Percentiles rank a stretch among this genome's conserved stretches.
These are phyloP conservation scores for Rhegmatorhina hoffmannsi DNA, from an alignment of 2,113 vertebrate genomes.

Conservation along the genomic window DNA sequence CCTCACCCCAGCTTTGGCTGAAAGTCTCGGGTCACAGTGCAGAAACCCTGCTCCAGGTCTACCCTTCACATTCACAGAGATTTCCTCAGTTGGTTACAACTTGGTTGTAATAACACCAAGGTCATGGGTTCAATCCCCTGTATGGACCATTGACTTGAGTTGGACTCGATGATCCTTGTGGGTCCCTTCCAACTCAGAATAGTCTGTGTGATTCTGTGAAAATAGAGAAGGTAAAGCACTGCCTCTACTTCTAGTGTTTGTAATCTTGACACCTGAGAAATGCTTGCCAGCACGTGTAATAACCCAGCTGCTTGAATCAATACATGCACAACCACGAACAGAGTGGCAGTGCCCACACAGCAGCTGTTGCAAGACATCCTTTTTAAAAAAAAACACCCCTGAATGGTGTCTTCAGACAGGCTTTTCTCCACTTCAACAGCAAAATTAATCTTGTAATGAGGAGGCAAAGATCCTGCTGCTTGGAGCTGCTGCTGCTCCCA, in stretches of 20 bases:
- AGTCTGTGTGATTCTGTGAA: too few relatives aligned
- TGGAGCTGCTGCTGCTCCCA: not conserved
- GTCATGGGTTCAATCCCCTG: too few relatives aligned
- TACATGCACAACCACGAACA: too few relatives aligned
- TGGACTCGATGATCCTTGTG: too few relatives aligned
- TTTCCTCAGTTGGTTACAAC: too few relatives aligned
- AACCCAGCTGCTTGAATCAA: not conserved
- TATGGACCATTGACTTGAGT: too few relatives aligned
- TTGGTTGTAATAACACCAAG: too few relatives aligned
- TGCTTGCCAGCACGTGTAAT: rapidly evolving
- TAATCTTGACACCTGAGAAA: not conserved
- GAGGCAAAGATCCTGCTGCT: not conserved
- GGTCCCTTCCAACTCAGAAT: too few relatives aligned
- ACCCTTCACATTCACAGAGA: not conserved
- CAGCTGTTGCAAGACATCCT: not conserved
- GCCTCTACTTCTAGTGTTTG: not conserved
- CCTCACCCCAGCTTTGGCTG: not conserved
- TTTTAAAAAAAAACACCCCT: not conserved
- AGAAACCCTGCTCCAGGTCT: not conserved
- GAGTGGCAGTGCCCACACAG: not conserved
- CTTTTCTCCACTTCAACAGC: not conserved
- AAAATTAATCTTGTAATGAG: not conserved
- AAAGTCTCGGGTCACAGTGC: not conserved
- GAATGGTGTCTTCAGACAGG: not conserved
- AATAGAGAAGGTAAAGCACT: not conserved